These are phyloP conservation scores for Menidia menidia DNA, from an alignment of 2,797 vertebrate species.

Conservation along the genomic window DNA sequence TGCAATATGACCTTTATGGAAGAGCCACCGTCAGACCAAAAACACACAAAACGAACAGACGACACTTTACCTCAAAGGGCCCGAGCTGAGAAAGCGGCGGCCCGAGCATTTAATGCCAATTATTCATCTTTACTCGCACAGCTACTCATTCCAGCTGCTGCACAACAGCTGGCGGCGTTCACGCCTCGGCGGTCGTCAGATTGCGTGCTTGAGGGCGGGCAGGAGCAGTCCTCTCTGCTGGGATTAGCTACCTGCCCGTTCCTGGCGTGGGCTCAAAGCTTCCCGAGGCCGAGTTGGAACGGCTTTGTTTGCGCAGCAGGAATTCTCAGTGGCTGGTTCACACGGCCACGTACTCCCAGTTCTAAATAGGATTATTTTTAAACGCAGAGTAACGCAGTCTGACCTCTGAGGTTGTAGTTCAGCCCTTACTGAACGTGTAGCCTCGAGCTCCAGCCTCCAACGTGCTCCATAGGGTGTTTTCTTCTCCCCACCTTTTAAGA, in stretches of 20 bases:
- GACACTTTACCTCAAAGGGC: no score
- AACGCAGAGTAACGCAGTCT: no score
- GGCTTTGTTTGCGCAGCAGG: constrained; percentile 4
- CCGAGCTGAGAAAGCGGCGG: no score
- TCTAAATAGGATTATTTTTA: background rate
- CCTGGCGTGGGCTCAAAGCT: constrained; percentile 7
- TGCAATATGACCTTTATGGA: no score
- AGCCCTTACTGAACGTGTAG: no score
- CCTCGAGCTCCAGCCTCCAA: no score
- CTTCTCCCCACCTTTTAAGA: background rate
- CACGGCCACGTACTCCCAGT: background rate
- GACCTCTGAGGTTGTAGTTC: no score
- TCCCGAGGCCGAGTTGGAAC: background rate
- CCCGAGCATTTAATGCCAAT: no score
- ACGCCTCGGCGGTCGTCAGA: constrained; percentile 3
- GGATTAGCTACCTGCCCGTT: constrained; percentile 37
- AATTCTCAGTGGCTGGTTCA: background rate
- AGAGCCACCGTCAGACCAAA: no score
- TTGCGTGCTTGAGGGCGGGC: background rate
- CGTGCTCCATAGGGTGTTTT: no score
- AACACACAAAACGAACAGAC: no score
- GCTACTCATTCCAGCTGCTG: constrained; percentile 31
- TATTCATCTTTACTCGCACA: no score
- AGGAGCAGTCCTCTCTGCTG: background rate
- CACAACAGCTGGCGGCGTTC: constrained; percentile 31